Evolutionary conservation across 2,113 vertebrate genomes (phyloP), one percentile per base, ranked within the genome.

Genomic region (Mustela lutreola): DNA sequence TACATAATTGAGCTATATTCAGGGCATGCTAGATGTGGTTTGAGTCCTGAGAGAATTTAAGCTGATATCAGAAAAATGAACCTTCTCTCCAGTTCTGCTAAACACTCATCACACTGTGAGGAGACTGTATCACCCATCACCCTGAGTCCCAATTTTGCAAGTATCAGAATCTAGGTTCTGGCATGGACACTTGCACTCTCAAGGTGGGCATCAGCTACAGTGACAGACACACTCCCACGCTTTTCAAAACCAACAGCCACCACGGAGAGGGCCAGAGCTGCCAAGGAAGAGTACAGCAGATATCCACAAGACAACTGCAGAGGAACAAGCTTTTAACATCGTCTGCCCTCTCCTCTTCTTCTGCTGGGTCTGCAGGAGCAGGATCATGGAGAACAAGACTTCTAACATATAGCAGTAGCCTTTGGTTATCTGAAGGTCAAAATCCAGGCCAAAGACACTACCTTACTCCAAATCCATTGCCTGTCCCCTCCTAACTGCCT

Each of bases 51-150:
- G 22, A 90, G 78, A 85, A 93, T 48, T 45, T 10, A 82, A 73
- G 18, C 19, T 92, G 58, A n/a, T 87, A 39, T 87, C 8, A 95
- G 56, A 96, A 95, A 96, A 71, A 33, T 56, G n/a, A 92, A 75
- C 56, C 71, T 71, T 60, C 39, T 53, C 26, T 39, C 31, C 71
- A 81, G 11, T 42, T 88, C 85, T 4, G 2, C 60, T 62, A 10
- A 85, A 65, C 56, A 70, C 9, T 53, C 14, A 85, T 50, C 22
- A 22, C 1, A 36, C 4, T 53, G 15, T 53, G 50, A 53, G 1
- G 22, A 33, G 9, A 31, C 56, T 42, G 1, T 16, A 48, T 4
- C 22, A 15, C 7, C 45, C 16, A 28, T 14, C 28, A 42, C 19
- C 36, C 65, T 82, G 50, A 48, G 73, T 31, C 65, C 53, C 39